A percentile compares a stretch with the other conserved stretches of the same genome.
These are phyloP conservation scores for Chrysemys picta DNA, from an alignment of 2,113 vertebrate species.

Conservation along the genomic window DNA sequence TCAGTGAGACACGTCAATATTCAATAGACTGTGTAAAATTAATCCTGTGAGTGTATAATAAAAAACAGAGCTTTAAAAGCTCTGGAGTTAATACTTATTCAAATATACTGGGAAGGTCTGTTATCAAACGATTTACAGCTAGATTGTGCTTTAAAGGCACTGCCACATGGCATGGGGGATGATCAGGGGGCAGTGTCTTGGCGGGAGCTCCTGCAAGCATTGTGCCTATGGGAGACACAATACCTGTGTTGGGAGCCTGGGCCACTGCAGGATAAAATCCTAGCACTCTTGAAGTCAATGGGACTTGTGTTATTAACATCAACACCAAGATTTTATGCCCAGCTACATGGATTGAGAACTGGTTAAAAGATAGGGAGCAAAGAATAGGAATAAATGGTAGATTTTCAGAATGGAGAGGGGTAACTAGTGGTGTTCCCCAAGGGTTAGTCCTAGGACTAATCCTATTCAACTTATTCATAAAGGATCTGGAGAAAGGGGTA, in stretches of 20 bases:
- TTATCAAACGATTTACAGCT: conserved; percentile 15
- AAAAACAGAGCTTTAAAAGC: background rate
- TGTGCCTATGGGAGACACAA: background rate
- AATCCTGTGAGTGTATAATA: background rate
- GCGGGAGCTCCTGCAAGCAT: background rate
- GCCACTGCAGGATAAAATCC: background rate
- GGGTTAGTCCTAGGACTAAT: too few relatives aligned
- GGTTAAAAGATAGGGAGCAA: too few relatives aligned
- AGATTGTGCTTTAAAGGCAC: conserved; percentile 7
- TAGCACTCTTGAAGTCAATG: background rate
- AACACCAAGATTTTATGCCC: background rate
- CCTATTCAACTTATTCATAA: too few relatives aligned
- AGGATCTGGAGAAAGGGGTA: too few relatives aligned
- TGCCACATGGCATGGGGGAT: background rate
- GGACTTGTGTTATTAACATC: background rate
- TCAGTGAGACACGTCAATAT: background rate
- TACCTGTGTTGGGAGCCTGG: background rate
- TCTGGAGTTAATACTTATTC: background rate
- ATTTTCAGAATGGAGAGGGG: too few relatives aligned
- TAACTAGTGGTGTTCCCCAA: too few relatives aligned
- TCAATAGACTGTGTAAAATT: background rate
- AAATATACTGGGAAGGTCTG: background rate
- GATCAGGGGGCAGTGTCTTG: background rate
- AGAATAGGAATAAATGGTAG: too few relatives aligned
- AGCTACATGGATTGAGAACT: too few relatives aligned